Percentiles rank a stretch among this genome's conserved stretches.
phyloP scores from a whole-genome alignment of 2,888 invertebrate genomes.

The Fissipunctia ypsillon region DNA sequence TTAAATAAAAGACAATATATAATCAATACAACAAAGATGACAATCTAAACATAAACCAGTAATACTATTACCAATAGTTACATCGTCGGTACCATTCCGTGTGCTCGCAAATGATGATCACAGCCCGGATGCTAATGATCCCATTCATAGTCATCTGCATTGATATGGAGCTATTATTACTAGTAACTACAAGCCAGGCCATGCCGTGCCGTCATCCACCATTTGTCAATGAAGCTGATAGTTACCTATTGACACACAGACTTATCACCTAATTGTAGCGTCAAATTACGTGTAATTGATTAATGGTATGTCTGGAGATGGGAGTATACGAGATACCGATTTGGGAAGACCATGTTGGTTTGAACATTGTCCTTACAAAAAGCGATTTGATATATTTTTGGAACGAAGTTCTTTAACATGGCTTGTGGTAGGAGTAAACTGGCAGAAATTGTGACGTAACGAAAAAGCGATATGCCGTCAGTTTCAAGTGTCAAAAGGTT shows the following conservation, averaged over 20 bases:
- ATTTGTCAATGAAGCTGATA: constrained; percentile 70
- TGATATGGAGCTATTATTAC: constrained; percentile 83
- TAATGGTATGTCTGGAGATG: constrained; percentile 25
- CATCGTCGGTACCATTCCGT: constrained; percentile 42
- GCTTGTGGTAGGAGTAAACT: no score
- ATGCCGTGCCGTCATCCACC: constrained; percentile 65
- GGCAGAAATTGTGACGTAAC: no score
- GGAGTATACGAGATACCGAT: background rate
- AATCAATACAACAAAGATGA: background rate
- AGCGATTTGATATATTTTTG: no score
- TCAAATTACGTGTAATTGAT: constrained; percentile 63
- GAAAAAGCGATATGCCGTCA: no score
- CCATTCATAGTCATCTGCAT: constrained; percentile 87
- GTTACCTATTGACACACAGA: constrained; percentile 67
- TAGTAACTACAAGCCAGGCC: constrained; percentile 72
- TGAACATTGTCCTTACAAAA: background rate
- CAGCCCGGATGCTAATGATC: constrained; percentile 81
- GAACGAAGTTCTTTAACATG: no score
- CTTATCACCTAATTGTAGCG: constrained; percentile 71
- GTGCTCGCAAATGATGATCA: constrained; percentile 80
- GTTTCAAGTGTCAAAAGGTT: no score
- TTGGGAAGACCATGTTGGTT: background rate
- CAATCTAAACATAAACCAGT: background rate
- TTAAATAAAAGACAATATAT: background rate
- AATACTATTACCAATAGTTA: constrained; percentile 4